Evolutionary conservation across 2,797 vertebrate genomes (phyloP), one percentile per base, ranked within the genome.

Genomic region (Enteromius trimaculatus): DNA sequence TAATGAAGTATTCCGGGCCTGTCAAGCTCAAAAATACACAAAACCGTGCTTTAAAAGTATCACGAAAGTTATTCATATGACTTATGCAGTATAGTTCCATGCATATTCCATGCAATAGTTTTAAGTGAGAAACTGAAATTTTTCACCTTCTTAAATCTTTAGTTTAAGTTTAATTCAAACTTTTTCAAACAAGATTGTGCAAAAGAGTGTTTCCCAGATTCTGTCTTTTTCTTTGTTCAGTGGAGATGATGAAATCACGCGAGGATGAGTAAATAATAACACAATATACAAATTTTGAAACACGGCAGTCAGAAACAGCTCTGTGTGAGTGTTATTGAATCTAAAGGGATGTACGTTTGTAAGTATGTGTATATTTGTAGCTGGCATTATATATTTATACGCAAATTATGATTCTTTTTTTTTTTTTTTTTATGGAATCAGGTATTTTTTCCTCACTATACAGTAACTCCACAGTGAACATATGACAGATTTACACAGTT

Each of bases 281-380:
- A n/a, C 6, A 65, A 11, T 37, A 21, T 53, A 10, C 6, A 51
- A 1, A 51, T 71, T 29, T 49, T 31, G 66, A 19, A 68, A 65
- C 64, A 74, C 69, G 68, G 65, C 21, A 49, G 60, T 70, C 34
- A 66, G 29, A 79, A 64, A 75, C 34, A 29, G 39, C 26, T 49
- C 42, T 29, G 29, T 71, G 70, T 34, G 49, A 49, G 80, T 51
- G 55, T 71, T 53, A 65, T 49, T 75, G 77, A 53, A 65, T 9
- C 11, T 29, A 62, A 65, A 69, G 53, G 62, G 10, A 76, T 83
- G 79, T 80, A 65, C 26, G 42, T 49, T 77, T 81, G 65, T 87
- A 64, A 65, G 85, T 82, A 62, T 62, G n/a, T 84, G 82, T 84
- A 80, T 80, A 85, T 78, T 72, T 81, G 81, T 88, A 68, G 82